Conservation (phyloP, 2,888 invertebrate genomes). For the Chrysolina haemoptera region DNA sequence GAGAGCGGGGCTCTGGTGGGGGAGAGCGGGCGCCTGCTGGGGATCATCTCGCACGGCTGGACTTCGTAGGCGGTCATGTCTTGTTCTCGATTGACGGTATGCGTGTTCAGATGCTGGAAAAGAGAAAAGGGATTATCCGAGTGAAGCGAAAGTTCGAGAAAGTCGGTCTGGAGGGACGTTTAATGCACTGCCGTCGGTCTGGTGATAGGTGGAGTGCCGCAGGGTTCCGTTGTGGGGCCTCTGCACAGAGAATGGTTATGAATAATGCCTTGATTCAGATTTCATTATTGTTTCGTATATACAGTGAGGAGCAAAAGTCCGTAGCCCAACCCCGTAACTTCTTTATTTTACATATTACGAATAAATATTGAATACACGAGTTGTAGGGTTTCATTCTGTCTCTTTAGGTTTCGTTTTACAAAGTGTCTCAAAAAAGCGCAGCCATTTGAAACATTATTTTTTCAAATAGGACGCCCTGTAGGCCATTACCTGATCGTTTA, state of each 20-base stretch:
- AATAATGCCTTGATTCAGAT: no score
- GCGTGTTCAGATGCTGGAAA: constrained; percentile 39
- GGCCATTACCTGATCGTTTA: no score
- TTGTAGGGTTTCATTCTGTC: no score
- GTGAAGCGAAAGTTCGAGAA: neutral
- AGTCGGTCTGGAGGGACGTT: neutral
- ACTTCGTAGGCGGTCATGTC: constrained; percentile 48
- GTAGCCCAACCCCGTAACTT: no score
- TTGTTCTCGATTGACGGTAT: constrained; percentile 39
- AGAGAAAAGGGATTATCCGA: neutral
- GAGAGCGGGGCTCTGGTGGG: constrained; percentile 52
- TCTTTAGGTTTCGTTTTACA: no score
- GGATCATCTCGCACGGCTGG: constrained; percentile 53
- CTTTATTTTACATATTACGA: no score
- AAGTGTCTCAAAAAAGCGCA: no score
- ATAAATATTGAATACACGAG: no score
- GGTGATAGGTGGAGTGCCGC: neutral
- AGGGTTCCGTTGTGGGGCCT: neutral
- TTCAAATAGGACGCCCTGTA: no score
- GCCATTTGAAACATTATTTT: no score
- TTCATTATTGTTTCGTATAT: no score
- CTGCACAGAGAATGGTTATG: neutral
- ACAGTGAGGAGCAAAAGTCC: no score
- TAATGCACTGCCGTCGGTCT: neutral
- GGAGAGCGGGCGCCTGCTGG: constrained; percentile 51